Percentiles rank a stretch among this genome's conserved stretches.
Evolutionary conservation across 1,140 invertebrate genomes (phyloP).

Genomic region (Drosophila athabasca): DNA sequence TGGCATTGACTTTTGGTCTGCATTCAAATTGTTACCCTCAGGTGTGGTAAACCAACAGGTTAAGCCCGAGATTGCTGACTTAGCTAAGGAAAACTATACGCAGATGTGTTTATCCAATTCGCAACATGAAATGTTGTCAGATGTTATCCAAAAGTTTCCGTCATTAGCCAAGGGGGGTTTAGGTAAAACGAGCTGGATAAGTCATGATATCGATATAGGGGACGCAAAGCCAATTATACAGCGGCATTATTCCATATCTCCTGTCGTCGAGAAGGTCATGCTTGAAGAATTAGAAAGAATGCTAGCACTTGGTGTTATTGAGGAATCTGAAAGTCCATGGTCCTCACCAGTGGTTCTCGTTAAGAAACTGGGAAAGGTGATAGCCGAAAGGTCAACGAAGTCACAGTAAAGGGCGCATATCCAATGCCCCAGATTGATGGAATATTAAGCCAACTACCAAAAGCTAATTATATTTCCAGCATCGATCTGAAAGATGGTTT

Average conservation of each 20-base stretch:
- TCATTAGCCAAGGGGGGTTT: no score
- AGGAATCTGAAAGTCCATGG: constrained; percentile 23
- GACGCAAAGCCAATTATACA: no score
- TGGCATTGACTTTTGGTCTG: no score
- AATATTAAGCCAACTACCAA: constrained; percentile 3
- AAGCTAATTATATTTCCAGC: constrained; percentile 9
- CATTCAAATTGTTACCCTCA: background rate
- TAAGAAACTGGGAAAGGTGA: background rate
- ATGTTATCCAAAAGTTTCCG: background rate
- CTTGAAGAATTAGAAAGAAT: constrained; percentile 15
- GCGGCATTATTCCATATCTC: constrained; percentile 9
- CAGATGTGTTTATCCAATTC: background rate
- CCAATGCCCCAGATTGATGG: constrained; percentile 5
- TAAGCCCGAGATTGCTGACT: no score
- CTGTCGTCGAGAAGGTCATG: no score
- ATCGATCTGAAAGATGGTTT: no score
- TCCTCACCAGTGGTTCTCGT: constrained; percentile 13
- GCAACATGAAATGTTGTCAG: background rate
- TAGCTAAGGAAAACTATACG: no score
- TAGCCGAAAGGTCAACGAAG: constrained; percentile 3
- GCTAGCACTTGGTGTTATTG: constrained; percentile 11
- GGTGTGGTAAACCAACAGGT: no score
- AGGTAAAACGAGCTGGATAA: background rate
- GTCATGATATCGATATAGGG: constrained; percentile 7
- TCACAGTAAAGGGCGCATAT: constrained; percentile 19